Conservation (phyloP, 2,797 vertebrate species). For the Delichon dasypus region DNA sequence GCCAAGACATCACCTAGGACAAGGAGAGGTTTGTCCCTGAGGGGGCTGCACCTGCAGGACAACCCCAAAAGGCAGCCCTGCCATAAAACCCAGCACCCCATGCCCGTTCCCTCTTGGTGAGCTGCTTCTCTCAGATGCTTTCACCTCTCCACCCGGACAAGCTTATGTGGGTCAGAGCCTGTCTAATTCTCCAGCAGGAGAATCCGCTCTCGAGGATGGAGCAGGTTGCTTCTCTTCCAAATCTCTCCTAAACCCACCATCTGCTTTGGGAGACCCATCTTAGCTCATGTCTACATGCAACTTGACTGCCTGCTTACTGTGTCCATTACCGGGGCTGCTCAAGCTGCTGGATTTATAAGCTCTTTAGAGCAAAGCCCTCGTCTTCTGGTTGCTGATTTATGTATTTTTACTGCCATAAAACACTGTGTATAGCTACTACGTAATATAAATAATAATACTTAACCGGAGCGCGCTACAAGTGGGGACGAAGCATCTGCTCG, state of each 20-base stretch:
- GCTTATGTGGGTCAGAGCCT: slow-evolving; percentile 7
- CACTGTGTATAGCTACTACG: slow-evolving; percentile 59
- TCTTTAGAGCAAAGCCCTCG: slow-evolving; percentile 66
- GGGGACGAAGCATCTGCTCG: slow-evolving; percentile 55
- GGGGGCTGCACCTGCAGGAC: background rate
- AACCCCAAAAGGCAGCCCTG: background rate
- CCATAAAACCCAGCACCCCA: background rate
- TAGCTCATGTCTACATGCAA: slow-evolving; percentile 50
- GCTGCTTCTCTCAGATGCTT: background rate
- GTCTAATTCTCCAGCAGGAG: background rate
- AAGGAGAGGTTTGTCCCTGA: background rate
- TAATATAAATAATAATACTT: slow-evolving; percentile 71
- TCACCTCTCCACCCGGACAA: background rate
- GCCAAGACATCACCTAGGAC: background rate
- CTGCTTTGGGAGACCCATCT: slow-evolving; percentile 56
- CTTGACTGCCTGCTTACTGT: slow-evolving; percentile 55
- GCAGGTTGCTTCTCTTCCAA: slow-evolving; percentile 34
- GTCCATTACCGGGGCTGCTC: slow-evolving; percentile 55
- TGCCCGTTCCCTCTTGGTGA: fast-evolving
- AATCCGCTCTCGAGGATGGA: slow-evolving; percentile 26
- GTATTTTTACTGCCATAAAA: slow-evolving; percentile 62
- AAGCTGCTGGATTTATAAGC: slow-evolving; percentile 67
- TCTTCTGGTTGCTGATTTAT: slow-evolving; percentile 63
- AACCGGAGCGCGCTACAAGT: slow-evolving; percentile 54
- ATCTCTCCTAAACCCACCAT: slow-evolving; percentile 49